These are phyloP conservation scores for Schizopygopsis pylzovi DNA, from an alignment of 2,797 vertebrate species.

Conservation along the genomic window DNA sequence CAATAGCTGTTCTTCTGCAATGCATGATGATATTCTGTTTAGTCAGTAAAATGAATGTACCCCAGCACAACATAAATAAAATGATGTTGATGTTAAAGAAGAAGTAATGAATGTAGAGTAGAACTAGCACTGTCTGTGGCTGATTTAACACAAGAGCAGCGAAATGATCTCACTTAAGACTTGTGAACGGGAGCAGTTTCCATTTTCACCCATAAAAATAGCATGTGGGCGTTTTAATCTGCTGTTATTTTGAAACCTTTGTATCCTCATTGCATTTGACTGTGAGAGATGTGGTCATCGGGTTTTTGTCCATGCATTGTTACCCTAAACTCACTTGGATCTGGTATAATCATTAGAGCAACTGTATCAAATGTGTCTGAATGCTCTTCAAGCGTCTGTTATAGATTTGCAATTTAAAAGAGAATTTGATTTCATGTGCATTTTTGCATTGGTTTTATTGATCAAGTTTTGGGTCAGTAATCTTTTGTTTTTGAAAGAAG, in stretches of 20 bases:
- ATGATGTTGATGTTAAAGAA: background rate
- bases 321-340: constrained; percentile 6
- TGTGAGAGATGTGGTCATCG: constrained; percentile 9
- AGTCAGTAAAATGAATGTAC: background rate
- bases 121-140: constrained; percentile 18
- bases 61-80: constrained; percentile 18
- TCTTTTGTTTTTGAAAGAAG: background rate
- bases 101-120: constrained; percentile 7
- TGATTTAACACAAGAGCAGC: constrained; percentile 34
- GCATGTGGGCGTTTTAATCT: constrained; percentile 22
- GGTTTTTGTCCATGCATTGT: background rate
- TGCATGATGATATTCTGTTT: background rate
- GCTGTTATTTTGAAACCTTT: constrained; percentile 47
- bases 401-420: constrained; percentile 43
- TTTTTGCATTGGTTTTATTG: constrained; percentile 12
- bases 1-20: background rate
- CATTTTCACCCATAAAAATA: constrained; percentile 24
- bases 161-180: constrained; percentile 33
- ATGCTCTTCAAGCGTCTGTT: background rate
- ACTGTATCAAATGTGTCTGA: constrained; percentile 22
- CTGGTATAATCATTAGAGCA: constrained; percentile 2
- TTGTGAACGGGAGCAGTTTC: constrained; percentile 1
- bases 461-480: background rate
- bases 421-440: constrained; percentile 27
- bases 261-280: constrained; percentile 11